These are phyloP conservation scores for Patella ulyssiponensis DNA, from an alignment of 2,888 invertebrate species.

Conservation along the genomic window DNA sequence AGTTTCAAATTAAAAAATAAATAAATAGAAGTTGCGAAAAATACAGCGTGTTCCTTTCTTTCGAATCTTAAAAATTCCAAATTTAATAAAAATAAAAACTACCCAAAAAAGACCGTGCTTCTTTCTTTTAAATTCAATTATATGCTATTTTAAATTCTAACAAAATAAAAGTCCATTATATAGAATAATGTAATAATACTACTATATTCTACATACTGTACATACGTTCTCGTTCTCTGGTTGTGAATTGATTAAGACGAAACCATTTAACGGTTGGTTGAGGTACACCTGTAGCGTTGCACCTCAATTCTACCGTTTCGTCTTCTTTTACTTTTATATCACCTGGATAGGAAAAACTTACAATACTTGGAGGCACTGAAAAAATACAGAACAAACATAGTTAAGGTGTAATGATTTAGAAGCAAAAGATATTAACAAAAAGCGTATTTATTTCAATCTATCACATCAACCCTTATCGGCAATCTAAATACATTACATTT, in stretches of 20 bases:
- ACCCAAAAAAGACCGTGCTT: no score
- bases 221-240: constrained; percentile 36
- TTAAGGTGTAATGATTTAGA: no score
- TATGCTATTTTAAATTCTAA: background rate
- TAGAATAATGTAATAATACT: background rate
- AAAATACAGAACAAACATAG: constrained; percentile 32
- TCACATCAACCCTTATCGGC: no score
- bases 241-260: constrained; percentile 33
- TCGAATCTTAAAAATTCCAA: no score
- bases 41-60: no score
- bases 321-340: constrained; percentile 93
- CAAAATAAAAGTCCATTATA: background rate
- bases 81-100: no score
- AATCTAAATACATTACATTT: no score
- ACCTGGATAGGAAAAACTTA: constrained; percentile 84
- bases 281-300: constrained; percentile 83
- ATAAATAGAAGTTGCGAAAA: no score
- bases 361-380: constrained; percentile 92
- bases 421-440: no score
- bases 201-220: background rate
- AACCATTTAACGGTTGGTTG: constrained; percentile 93
- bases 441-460: no score
- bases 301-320: constrained; percentile 90
- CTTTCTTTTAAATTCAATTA: background rate
- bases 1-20: no score